Base-by-base conservation (phyloP, 2,113 vertebrate genomes). In the Ceyx margarethae region DNA sequence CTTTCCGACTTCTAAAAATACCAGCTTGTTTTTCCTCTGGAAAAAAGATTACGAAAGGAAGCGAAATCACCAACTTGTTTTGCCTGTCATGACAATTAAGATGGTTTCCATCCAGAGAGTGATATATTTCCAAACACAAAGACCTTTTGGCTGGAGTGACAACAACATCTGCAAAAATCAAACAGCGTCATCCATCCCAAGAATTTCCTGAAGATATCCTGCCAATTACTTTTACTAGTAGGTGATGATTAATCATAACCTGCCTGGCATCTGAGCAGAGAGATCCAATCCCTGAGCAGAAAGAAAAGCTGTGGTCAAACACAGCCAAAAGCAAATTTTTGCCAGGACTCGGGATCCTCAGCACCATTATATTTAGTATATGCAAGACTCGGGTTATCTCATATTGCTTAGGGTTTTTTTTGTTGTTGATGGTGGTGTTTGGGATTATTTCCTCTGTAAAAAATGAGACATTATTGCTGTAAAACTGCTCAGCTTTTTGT, bases 1-100 rank as follows among this genome's bases (percentile, higher is more conserved):
- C 85, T 96, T 97, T 94, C 80, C 83, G 93, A 50, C 78, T 95
- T 96, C 96, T 95, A 94, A 96, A 98, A 97, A 95, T 89, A 96
- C 54, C 48, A 80, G 75, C 66, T 78, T 89, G 43, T 53, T 90
- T 90, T 91, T 75, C 37, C 50, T 57, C 86, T 91, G 90, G 58
- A 69, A 91, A 95, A 90, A 87, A 89, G 57, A 95, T 93, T 92
- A 56, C 25, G 68, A 91, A 92, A 81, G 69, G 75, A 78, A 85
- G 45, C 10, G 0, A 96, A 89, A 85, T 61, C 93, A 73, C 51
- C 68, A 54, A 28, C 53, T 92, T 82, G 73, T 87, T 96, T 95
- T 96, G 89, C 79, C 68, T 85, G 67, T 85, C 53, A 88, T 87
- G 86, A 73, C 74, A 71, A 68, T 87, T 86, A 85, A 45, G 94